Base-by-base conservation (phyloP, 1,140 invertebrate species). In the Drosophila equinoxialis region DNA sequence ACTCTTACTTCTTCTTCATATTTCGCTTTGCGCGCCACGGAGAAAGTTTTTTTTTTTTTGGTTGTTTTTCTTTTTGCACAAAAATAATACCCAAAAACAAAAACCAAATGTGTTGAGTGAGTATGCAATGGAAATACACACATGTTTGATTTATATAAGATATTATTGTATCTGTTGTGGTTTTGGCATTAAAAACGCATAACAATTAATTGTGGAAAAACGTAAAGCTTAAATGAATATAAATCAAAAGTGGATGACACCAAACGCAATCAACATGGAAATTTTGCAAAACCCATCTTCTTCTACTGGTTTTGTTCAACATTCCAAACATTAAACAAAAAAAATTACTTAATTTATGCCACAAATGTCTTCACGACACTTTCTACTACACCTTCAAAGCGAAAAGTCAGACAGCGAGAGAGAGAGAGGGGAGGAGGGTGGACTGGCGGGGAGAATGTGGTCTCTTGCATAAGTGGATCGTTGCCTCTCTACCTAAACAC, bases 311-410 rank as follows among this genome's bases (percentile, higher is more conserved):
- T 48, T 30, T 23, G 48, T 42, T 68, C 55, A 37, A 45, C 51
- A 65, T 59, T 65, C 64, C 61, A 68, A 37, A 30, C 35, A 66
- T 68, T 75, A 67, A 64, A 71, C 68, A 17, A 17, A 20, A 48
- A 51, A 77, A 82, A 87, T 82, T 68, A 87, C 76, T 89, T 86
- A 72, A 86, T 83, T 86, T 86, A 87, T 82, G 76, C 75, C 75
- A 61, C 71, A 85, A 79, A 87, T 73, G 75, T 74, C 77, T 83
- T 59, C 77, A 41, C 79, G 71, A 63, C 82, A 79, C 83, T 86
- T 86, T 86, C 83, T 86, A 86, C 65, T 14, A 30, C 79, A 30
- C 83, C 57, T 71, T 74, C 74, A 73, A 65, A 51, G 65, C 8
- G 11, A 13, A 17, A 30, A 33, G 14, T 0, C 3, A 58, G 45